phyloP scores from a whole-genome alignment of 2,888 invertebrate genomes.

The Glaucopsyche alexis region DNA sequence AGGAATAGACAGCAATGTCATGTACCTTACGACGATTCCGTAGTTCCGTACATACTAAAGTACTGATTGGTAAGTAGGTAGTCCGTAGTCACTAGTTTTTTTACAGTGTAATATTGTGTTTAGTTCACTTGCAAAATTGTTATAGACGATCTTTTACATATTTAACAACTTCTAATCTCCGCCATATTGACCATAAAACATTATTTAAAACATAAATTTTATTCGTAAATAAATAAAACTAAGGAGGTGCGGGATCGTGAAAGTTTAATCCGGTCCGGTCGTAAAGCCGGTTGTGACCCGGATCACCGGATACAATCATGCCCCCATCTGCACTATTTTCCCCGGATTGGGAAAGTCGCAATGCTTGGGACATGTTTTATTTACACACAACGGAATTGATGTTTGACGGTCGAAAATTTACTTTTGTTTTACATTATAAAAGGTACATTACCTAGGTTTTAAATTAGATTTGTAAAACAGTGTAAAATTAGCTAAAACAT shows the following conservation, averaged over 20 bases:
- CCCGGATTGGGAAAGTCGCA: conserved; percentile 55
- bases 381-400: conserved; percentile 17
- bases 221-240: conserved; percentile 28
- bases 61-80: too few relatives aligned
- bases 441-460: neutral
- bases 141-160: neutral
- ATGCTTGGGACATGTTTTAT: conserved; percentile 58
- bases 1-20: too few relatives aligned
- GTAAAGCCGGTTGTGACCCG: conserved; percentile 57
- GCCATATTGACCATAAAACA: conserved; percentile 28
- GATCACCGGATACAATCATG: conserved; percentile 76
- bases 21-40: too few relatives aligned
- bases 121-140: neutral
- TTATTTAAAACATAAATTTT: conserved; percentile 21
- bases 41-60: too few relatives aligned
- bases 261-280: conserved; percentile 45
- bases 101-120: too few relatives aligned
- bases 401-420: neutral
- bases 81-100: too few relatives aligned
- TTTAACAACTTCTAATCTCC: neutral
- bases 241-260: conserved; percentile 10
- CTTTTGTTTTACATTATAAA: too few relatives aligned
- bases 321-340: conserved; percentile 72
- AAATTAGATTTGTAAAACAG: neutral
- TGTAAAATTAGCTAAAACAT: too few relatives aligned